Conservation (phyloP, 2,888 invertebrate species). For the Metallyticus violacea region DNA sequence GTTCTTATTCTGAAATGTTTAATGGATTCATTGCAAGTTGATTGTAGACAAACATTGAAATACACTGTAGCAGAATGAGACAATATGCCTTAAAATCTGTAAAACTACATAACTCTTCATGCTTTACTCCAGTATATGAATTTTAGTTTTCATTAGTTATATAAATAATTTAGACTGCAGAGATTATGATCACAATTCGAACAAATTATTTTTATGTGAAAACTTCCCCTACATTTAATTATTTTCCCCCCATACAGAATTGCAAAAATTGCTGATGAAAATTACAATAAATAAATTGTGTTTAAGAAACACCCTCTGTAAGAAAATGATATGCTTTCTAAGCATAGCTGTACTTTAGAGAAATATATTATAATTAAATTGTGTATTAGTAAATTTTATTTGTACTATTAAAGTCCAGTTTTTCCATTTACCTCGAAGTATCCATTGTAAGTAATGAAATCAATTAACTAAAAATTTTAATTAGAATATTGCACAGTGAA, state of each 20-base stretch:
- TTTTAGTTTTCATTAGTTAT: too few relatives aligned
- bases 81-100: neutral
- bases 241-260: neutral
- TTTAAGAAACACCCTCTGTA: neutral
- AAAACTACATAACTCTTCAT: too few relatives aligned
- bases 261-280: neutral
- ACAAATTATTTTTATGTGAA: neutral
- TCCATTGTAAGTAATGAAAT: too few relatives aligned
- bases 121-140: neutral
- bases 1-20: neutral
- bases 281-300: neutral
- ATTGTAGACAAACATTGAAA: too few relatives aligned
- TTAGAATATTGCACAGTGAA: too few relatives aligned
- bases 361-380: constrained; percentile 13
- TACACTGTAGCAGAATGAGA: too few relatives aligned
- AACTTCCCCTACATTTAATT: neutral
- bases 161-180: too few relatives aligned
- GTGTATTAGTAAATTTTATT: neutral
- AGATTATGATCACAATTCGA: neutral
- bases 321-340: neutral
- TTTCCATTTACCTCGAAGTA: neutral
- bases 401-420: neutral
- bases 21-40: neutral
- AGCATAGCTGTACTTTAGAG: constrained; percentile 3
- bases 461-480: too few relatives aligned